Evolutionary conservation across 2,888 invertebrate genomes (phyloP).

Genomic region (Drosophila pseudotalamancana): DNA sequence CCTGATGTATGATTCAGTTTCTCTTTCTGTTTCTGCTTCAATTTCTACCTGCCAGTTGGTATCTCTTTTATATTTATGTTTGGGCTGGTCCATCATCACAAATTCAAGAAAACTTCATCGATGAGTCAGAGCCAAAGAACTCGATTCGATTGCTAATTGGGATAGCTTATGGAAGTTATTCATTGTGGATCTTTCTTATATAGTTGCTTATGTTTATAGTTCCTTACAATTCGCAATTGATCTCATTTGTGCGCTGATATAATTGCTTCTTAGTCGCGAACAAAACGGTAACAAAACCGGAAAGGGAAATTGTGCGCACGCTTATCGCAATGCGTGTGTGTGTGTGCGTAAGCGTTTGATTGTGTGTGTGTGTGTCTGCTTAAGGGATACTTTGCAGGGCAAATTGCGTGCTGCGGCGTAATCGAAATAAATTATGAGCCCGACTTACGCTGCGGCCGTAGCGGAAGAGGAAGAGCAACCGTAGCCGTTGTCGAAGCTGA

Average conservation of each 20-base stretch:
- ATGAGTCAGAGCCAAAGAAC: slow-evolving; percentile 34
- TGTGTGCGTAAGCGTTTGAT: background rate
- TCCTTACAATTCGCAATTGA: no score
- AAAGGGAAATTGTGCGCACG: slow-evolving; percentile 74
- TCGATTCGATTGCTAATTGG: background rate
- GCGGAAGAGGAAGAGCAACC: background rate
- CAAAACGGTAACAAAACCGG: slow-evolving; percentile 66
- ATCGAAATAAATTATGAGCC: slow-evolving; percentile 79
- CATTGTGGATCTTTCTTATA: no score
- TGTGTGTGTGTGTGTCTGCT: slow-evolving; percentile 36
- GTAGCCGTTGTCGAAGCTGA: slow-evolving; percentile 10
- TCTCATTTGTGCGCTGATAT: slow-evolving; percentile 61
- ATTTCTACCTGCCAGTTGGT: slow-evolving; percentile 24
- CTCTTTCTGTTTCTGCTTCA: slow-evolving; percentile 29
- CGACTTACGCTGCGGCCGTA: slow-evolving; percentile 59
- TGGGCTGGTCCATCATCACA: background rate
- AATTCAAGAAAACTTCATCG: slow-evolving; percentile 34
- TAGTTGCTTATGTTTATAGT: no score
- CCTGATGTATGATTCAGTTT: slow-evolving; percentile 54
- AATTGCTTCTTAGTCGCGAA: slow-evolving; percentile 71
- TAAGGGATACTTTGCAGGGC: slow-evolving; percentile 67
- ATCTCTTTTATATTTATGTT: slow-evolving; percentile 5
- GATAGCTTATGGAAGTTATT: no score
- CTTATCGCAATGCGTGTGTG: slow-evolving; percentile 52
- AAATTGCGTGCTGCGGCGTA: slow-evolving; percentile 77